phyloP scores from a whole-genome alignment of 2,113 vertebrate species.

The Casuarius casuarius region DNA sequence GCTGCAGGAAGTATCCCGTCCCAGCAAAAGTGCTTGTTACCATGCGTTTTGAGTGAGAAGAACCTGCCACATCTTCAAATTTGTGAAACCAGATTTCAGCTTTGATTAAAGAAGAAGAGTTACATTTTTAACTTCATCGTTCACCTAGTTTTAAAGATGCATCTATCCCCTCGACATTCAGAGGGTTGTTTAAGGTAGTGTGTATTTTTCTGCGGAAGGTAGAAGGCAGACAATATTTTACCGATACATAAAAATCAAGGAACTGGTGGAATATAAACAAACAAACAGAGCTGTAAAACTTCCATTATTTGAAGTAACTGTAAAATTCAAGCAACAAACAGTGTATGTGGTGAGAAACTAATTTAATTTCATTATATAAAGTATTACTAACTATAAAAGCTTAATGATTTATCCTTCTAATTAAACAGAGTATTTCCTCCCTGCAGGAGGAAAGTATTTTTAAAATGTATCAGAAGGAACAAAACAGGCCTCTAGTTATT shows the following conservation, averaged over 20 bases:
- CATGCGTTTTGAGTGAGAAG: neutral
- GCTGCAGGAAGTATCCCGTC: neutral
- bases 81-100: neutral
- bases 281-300: neutral
- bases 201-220: neutral
- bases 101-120: neutral
- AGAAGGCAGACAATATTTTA: neutral
- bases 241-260: neutral
- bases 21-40: neutral
- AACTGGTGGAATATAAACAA: neutral
- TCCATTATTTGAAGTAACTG: neutral
- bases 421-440: conserved; percentile 35
- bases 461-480: conserved; percentile 17
- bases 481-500: neutral
- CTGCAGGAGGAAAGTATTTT: conserved; percentile 5
- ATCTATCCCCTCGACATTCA: neutral
- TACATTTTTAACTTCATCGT: neutral
- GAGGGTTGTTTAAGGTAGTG: neutral
- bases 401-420: conserved; percentile 44
- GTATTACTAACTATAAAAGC: conserved; percentile 27
- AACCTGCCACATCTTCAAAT: neutral
- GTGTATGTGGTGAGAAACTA: conserved; percentile 2
- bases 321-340: conserved; percentile 34
- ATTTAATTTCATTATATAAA: conserved; percentile 20
- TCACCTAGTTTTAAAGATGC: neutral